Base-by-base conservation (phyloP, 2,113 vertebrate species). In the Rostratula benghalensis region DNA sequence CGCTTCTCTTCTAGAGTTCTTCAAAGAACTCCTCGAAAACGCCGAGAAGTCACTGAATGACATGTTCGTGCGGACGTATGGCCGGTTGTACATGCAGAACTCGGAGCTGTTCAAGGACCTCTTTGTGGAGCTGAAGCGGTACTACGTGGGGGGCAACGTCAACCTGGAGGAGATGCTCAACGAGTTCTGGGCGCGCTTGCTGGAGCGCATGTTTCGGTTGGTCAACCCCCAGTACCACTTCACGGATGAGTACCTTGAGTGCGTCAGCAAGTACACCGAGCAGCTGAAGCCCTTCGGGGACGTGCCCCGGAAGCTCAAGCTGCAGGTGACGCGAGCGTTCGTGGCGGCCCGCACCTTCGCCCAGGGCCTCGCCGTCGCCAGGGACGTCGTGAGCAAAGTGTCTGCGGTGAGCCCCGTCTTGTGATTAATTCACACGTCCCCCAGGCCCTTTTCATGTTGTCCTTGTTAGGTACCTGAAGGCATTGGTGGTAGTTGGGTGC, bases 221-320 rank as follows among this genome's bases (percentile, higher is more conserved):
- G 99, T 99, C 82, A 99, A 99, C 86, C 99, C 99, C 1, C 99
- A 99, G 98, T 99, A 99, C 85, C 98, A 99, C 79, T 99, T 99
- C 97, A 98, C 98, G 2, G 99, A 99, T 1, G 97, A 98, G 65
- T 99, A 99, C 97, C 98, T 99, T 78, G 99, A 99, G 94, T 99
- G 99, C 0, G 99, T 99, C 94, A 99, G 99, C 98, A 99, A 98
- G 69, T 98, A 99, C 92, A 99, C 99, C 0, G 99, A 99, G 89
- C 98, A 99, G 98, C 98, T 99, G 67, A 99, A 99, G 95, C 99
- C 99, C 7, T 99, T 99, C 1, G 99, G 99, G 31, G 99, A 99
- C 0, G 99, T 99, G 75, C 99, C 99, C 0, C 98, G 99, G 39
- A 99, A 99, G 83, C 98, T 99, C 59, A 99, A 99, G 95, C 98